Evolutionary conservation across 1,140 invertebrate species (phyloP).

Genomic region (Laupala kohalensis): DNA sequence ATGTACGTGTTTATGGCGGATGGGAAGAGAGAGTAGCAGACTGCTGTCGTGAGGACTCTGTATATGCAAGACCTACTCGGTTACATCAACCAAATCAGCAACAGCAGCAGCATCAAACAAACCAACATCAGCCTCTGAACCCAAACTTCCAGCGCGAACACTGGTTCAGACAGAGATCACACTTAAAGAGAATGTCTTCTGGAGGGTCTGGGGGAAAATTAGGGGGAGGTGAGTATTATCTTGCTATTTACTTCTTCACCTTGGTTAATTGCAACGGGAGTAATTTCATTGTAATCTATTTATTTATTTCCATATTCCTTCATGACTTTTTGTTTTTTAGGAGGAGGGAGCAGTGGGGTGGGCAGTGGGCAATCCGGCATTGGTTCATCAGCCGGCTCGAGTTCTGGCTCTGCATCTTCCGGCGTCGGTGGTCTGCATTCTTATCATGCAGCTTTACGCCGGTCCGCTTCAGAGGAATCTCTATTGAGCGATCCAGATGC

Average conservation of each 20-base stretch:
- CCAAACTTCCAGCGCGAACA: constrained; percentile 43
- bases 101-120: neutral
- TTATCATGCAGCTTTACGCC: constrained; percentile 15
- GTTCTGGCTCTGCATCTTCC: constrained; percentile 8
- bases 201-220: constrained; percentile 14
- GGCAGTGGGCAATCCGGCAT: constrained; percentile 21
- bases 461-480: constrained; percentile 32
- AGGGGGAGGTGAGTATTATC: neutral
- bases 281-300: too few relatives aligned
- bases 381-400: constrained; percentile 1
- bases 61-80: constrained; percentile 16
- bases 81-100: neutral
- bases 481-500: constrained; percentile 19
- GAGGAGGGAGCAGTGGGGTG: neutral
- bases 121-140: constrained; percentile 27
- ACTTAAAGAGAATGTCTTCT: constrained; percentile 29
- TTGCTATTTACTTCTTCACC: too few relatives aligned
- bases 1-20: constrained; percentile 35
- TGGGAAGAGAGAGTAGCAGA: constrained; percentile 35
- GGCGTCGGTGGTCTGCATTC: constrained; percentile 9
- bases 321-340: too few relatives aligned
- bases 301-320: too few relatives aligned
- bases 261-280: too few relatives aligned
- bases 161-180: constrained; percentile 34
- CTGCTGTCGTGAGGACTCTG: constrained; percentile 16